Evolutionary conservation across 1,140 invertebrate species (phyloP).

Genomic region (Aphelenchoides fujianensis): DNA sequence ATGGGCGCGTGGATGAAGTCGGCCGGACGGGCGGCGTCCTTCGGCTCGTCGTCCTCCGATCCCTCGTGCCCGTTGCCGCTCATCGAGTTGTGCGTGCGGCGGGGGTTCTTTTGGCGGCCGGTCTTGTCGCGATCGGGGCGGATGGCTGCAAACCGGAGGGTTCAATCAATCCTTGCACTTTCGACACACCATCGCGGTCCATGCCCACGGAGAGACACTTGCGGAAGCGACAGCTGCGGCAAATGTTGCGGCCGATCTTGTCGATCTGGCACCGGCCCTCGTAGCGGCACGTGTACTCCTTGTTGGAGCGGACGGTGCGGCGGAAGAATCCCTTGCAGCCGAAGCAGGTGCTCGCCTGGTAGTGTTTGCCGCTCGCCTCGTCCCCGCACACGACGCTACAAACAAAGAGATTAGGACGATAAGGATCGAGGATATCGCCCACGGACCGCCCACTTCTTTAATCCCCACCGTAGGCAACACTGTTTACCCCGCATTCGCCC

Average conservation of each 20-base stretch:
- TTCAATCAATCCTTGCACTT: constrained; percentile 18
- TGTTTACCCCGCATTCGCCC: no score
- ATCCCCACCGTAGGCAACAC: no score
- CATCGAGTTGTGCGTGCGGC: constrained; percentile 27
- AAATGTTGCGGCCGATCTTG: constrained; percentile 66
- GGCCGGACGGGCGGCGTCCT: not conserved
- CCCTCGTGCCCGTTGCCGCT: not conserved
- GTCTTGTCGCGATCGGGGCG: constrained; percentile 53
- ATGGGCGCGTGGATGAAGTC: not conserved
- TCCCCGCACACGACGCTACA: constrained; percentile 67
- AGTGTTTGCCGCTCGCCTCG: constrained; percentile 66
- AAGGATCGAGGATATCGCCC: no score
- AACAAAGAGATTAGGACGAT: no score
- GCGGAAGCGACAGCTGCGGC: constrained; percentile 66
- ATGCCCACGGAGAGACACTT: constrained; percentile 68
- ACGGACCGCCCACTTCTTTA: no score
- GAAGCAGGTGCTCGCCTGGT: constrained; percentile 66
- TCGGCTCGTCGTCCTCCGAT: not conserved
- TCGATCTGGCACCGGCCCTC: constrained; percentile 60
- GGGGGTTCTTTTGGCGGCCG: constrained; percentile 58
- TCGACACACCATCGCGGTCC: constrained; percentile 67
- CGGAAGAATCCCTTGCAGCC: constrained; percentile 65
- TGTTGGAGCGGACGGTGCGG: constrained; percentile 59
- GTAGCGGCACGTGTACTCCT: constrained; percentile 58
- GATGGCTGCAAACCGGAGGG: no score